A percentile compares a stretch with the other conserved stretches of the same genome.
phyloP scores from a whole-genome alignment of 2,888 invertebrate genomes.

The Xanthorhoe spadicearia region DNA sequence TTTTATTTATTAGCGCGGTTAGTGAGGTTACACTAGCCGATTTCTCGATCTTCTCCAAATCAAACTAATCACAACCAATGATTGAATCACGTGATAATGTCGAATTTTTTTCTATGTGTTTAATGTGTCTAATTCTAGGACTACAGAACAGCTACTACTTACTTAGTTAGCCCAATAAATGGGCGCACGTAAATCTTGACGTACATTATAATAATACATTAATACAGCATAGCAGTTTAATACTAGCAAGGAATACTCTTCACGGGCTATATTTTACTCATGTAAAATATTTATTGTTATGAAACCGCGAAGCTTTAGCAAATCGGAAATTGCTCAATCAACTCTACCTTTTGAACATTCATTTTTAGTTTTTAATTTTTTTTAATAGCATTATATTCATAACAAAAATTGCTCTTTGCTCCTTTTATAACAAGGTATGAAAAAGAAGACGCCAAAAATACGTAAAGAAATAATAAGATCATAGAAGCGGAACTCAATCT shows the following conservation, averaged over 20 bases:
- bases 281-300: constrained; percentile 1
- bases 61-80: too few species aligned
- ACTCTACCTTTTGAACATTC: background rate
- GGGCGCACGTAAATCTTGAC: too few species aligned
- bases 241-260: background rate
- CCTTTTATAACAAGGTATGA: background rate
- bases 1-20: too few species aligned
- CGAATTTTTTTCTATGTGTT: too few species aligned
- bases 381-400: background rate
- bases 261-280: background rate
- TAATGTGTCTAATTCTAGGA: too few species aligned
- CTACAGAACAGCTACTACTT: too few species aligned
- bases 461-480: background rate
- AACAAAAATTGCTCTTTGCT: too few species aligned
- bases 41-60: too few species aligned
- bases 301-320: constrained; percentile 4
- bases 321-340: constrained; percentile 18
- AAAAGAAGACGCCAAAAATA: background rate
- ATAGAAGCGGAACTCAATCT: background rate
- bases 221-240: background rate
- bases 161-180: too few species aligned
- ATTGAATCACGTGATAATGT: too few species aligned
- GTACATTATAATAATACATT: too few species aligned
- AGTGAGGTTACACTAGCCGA: too few species aligned
- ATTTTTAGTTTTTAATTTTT: background rate